Evolutionary conservation across 1,140 invertebrate species (phyloP), one percentile per base, ranked within the genome.

Genomic region (Probaryconus sp.): DNA sequence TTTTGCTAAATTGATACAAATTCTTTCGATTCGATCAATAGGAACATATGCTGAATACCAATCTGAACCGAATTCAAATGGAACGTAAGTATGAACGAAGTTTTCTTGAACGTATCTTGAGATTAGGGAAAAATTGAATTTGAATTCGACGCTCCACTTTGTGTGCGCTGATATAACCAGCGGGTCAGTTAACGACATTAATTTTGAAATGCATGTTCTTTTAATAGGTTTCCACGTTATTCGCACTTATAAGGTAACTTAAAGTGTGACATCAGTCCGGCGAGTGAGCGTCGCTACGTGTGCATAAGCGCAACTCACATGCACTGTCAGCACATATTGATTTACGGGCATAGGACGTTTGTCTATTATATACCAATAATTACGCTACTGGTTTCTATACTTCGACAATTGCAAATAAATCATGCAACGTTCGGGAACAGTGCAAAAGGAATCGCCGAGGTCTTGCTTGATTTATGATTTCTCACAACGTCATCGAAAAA

Each of bases 351-450:
- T 37, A 11, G 43, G 30, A 7, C n/a, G 48, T 73, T 77, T 61
- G 68, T 45, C 69, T 77, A 69, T 69, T 77, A 72, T 77, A 77
- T 63, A 43, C 63, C 68, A 68, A 77, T 77, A 72, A 77, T 77
- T 77, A 47, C 74, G 68, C 68, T 72, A 77, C 58, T 77, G 74
- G 58, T 72, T 72, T 71, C 74, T 51, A 56, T 76, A 55, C 43
- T 50, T 55, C 10, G 60, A 56, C 67, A 26, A 40, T 40, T 24
- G 18, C 56, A 28, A 3, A 47, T 75, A 69, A 75, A 75, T 75
- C 71, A 69, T 75, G 63, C 11, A 0, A 17, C 11, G 18, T 16
- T 33, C 17, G 24, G 20, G 42, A 51, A 50, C 35, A 11, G 42
- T n/a, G 37, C 31, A 28, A 30, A 60, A 75, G 45, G 53, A 75